These are phyloP conservation scores for Danionella dracula DNA, from an alignment of 2,797 vertebrate genomes.

Conservation along the genomic window DNA sequence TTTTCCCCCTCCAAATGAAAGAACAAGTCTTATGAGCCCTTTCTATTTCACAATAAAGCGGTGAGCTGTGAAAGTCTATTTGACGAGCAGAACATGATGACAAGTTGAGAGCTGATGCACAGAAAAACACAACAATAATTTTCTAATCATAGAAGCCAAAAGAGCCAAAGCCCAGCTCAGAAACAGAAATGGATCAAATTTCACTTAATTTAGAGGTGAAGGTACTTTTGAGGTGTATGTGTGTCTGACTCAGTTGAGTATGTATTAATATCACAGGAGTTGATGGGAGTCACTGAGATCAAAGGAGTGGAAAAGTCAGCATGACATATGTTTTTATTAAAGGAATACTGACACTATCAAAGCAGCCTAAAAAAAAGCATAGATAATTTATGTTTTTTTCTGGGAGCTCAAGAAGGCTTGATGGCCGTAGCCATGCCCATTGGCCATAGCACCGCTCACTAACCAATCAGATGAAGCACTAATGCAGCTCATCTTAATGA, in stretches of 20 bases:
- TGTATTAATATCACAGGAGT: conserved; percentile 26
- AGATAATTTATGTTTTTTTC: too few relatives aligned
- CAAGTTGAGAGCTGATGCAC: background rate
- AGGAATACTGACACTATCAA: background rate
- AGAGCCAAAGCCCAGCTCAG: background rate
- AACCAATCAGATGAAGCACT: too few relatives aligned
- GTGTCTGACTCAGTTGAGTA: background rate
- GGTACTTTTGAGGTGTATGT: background rate
- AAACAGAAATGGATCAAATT: background rate
- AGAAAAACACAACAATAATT: conserved; percentile 6
- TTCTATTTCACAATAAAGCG: background rate
- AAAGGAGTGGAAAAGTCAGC: background rate
- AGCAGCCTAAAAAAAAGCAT: too few relatives aligned
- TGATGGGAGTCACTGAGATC: background rate
- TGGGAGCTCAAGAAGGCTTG: too few relatives aligned
- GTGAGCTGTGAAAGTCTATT: background rate
- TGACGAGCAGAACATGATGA: background rate
- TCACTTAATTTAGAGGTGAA: background rate
- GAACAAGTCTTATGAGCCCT: background rate
- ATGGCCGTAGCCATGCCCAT: too few relatives aligned
- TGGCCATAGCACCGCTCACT: too few relatives aligned
- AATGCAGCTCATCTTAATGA: too few relatives aligned
- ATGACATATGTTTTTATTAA: background rate
- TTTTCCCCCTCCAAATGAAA: background rate
- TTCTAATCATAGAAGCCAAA: background rate